Conservation (phyloP, 2,797 vertebrate genomes). For the Alfaro cultratus region DNA sequence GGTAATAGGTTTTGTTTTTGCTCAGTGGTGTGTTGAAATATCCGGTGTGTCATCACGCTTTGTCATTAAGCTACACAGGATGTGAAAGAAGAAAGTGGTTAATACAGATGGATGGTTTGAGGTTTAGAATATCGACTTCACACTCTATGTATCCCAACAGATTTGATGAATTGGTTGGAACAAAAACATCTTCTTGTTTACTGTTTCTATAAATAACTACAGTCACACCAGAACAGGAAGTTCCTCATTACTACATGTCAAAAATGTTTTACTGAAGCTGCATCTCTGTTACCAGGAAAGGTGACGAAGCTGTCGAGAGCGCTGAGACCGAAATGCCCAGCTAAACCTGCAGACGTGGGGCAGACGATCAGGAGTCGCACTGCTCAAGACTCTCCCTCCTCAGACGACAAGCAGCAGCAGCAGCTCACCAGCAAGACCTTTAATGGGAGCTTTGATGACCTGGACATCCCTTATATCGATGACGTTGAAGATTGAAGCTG, state of each 20-base stretch:
- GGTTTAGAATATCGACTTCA: not conserved
- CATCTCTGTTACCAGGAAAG: conserved; percentile 45
- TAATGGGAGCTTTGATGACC: conserved; percentile 79
- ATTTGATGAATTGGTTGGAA: not conserved
- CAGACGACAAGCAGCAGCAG: not conserved
- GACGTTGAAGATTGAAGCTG: conserved; percentile 71
- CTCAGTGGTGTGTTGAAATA: not conserved
- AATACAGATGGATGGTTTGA: not conserved
- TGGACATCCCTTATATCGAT: conserved; percentile 85
- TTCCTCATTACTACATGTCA: not conserved
- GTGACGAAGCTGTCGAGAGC: conserved; percentile 20
- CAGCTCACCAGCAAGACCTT: conserved; percentile 69
- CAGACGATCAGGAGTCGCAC: conserved; percentile 63
- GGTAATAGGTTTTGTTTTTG: not conserved
- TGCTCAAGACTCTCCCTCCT: conserved; percentile 59
- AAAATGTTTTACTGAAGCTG: conserved; percentile 8
- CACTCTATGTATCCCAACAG: not conserved
- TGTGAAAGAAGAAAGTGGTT: not conserved
- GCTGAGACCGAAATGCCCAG: conserved; percentile 34
- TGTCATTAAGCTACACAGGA: not conserved
- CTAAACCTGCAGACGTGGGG: conserved; percentile 49
- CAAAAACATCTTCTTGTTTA: not conserved
- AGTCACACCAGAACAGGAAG: not conserved
- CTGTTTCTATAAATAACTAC: not conserved
- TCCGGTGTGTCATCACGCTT: not conserved